Conservation (phyloP, 2,113 vertebrate species). For the Xerus inauris region DNA sequence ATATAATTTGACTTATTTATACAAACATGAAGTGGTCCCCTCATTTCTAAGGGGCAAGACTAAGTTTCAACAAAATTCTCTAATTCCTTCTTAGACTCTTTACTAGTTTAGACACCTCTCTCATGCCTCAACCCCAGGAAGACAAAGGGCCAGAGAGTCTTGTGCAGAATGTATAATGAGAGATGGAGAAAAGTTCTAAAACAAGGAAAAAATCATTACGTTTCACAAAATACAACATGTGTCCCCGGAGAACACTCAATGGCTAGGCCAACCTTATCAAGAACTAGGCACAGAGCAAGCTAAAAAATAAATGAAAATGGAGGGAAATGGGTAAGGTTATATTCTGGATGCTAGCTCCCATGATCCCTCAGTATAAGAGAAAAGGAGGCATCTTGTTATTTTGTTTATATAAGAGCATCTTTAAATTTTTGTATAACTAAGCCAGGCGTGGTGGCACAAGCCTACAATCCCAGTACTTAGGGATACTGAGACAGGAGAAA, state of each 20-base stretch:
- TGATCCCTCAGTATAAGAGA: background rate
- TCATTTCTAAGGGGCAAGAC: background rate
- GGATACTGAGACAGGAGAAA: too few species aligned
- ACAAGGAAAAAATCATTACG: background rate
- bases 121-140: background rate
- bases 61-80: background rate
- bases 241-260: background rate
- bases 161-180: background rate
- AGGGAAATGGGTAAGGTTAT: background rate
- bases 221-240: background rate
- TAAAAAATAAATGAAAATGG: background rate
- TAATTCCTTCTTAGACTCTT: background rate
- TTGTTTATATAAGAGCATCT: background rate
- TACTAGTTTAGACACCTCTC: background rate
- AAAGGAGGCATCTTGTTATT: background rate
- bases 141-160: background rate
- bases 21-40: too few species aligned
- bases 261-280: background rate
- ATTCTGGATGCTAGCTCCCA: background rate
- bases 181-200: background rate
- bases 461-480: too few species aligned
- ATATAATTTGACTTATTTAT: too few species aligned
- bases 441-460: too few species aligned
- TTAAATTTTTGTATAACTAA: background rate
- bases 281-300: background rate